A percentile compares a stretch with the other conserved stretches of the same genome.
Conservation (phyloP, 2,797 vertebrate genomes). For the Mormyrops attenuatus region DNA sequence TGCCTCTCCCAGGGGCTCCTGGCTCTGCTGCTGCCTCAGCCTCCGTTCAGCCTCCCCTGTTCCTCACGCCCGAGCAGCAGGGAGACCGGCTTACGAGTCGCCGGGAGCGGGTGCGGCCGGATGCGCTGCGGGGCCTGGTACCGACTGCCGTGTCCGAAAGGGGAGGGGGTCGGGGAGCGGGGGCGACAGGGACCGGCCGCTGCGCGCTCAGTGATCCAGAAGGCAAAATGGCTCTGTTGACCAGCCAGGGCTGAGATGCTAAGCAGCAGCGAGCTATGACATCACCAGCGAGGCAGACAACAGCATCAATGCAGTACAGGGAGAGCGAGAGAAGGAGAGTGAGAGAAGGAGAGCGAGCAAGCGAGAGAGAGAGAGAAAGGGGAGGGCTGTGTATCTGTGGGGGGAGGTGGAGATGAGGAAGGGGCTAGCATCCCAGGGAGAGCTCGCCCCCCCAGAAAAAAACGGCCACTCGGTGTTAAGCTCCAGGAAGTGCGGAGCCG, state of each 20-base stretch:
- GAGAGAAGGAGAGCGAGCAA: conserved; percentile 20
- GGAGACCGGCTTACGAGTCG: conserved; percentile 19
- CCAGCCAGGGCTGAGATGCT: conserved; percentile 60
- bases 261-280: conserved; percentile 61
- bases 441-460: conserved; percentile 18
- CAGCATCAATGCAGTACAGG: conserved; percentile 60
- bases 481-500: background rate
- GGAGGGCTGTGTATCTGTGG: conserved; percentile 9
- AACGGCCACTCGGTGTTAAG: background rate
- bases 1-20: conserved; percentile 17
- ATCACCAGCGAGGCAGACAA: conserved; percentile 61
- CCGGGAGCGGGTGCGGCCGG: conserved; percentile 9
- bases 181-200: conserved; percentile 5
- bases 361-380: conserved; percentile 15
- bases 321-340: conserved; percentile 25
- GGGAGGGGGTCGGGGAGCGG: conserved; percentile 11
- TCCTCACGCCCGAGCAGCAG: conserved; percentile 36
- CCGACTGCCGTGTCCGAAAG: conserved; percentile 11
- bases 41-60: conserved; percentile 36
- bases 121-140: conserved; percentile 23
- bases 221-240: conserved; percentile 67
- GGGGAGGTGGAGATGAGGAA: background rate
- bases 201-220: conserved; percentile 28
- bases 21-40: conserved; percentile 20
- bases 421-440: conserved; percentile 20